These are phyloP conservation scores for Heliconius hermathena DNA, from an alignment of 1,140 invertebrate species.

Conservation along the genomic window DNA sequence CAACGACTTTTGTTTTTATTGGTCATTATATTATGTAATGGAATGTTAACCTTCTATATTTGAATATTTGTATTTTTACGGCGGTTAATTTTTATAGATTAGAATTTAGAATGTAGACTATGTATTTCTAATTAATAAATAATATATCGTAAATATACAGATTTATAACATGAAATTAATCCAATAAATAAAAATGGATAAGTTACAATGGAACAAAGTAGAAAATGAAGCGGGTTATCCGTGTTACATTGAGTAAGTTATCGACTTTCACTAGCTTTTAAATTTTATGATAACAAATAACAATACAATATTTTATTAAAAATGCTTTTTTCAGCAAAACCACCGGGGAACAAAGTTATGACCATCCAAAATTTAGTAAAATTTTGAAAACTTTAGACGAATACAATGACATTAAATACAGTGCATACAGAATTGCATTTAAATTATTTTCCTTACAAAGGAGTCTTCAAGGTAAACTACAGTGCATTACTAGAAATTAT, in stretches of 20 bases:
- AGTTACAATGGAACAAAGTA: conserved; percentile 68
- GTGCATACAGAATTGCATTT: conserved; percentile 90
- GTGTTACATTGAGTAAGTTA: conserved; percentile 82
- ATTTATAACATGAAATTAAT: conserved; percentile 34
- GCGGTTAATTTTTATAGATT: conserved; percentile 45
- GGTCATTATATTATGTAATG: conserved; percentile 4
- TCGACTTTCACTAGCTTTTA: conserved; percentile 57
- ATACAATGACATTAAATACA: conserved; percentile 90
- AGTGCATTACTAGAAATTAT: not conserved
- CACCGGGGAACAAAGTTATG: conserved; percentile 77
- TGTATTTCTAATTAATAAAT: not conserved
- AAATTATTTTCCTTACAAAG: conserved; percentile 89
- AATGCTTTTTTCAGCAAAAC: conserved; percentile 60
- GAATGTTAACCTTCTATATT: conserved; percentile 37
- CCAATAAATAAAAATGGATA: conserved; percentile 46
- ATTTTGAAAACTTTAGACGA: conserved; percentile 83
- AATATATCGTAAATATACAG: not conserved
- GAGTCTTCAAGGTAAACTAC: conserved; percentile 82
- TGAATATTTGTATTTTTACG: conserved; percentile 49
- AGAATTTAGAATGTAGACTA: not conserved
- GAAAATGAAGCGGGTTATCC: conserved; percentile 84
- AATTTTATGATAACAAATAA: not conserved
- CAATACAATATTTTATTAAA: conserved; percentile 27
- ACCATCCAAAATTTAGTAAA: conserved; percentile 81
- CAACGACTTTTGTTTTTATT: conserved; percentile 13